Conservation (phyloP, 2,888 invertebrate species). For the Cosmorhoe ocellata region DNA sequence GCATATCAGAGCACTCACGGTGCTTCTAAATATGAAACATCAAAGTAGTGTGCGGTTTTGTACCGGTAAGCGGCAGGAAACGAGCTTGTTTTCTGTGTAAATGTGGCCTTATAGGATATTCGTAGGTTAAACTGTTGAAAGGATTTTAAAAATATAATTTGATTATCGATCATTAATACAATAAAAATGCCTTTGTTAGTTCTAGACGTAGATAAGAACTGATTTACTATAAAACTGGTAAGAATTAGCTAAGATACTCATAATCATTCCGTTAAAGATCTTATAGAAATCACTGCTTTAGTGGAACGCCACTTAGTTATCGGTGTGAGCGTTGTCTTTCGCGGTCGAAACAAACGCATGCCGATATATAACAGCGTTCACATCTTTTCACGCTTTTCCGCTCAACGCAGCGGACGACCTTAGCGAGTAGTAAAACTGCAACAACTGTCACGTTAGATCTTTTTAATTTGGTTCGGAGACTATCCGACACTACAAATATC, state of each 20-base stretch:
- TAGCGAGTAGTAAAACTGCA: background rate
- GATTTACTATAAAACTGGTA: constrained; percentile 13
- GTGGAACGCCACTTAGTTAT: no score
- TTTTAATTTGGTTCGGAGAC: constrained; percentile 44
- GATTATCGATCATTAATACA: constrained; percentile 10
- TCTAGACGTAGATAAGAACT: constrained; percentile 15
- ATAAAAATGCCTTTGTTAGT: constrained; percentile 18
- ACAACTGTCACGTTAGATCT: constrained; percentile 22
- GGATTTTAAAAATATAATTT: constrained; percentile 1
- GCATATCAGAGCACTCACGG: no score
- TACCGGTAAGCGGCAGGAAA: no score
- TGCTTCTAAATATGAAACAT: no score
- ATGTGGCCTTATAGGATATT: constrained; percentile 1
- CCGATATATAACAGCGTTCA: no score
- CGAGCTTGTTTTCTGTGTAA: constrained; percentile 6
- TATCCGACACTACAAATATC: constrained; percentile 43
- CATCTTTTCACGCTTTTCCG: no score
- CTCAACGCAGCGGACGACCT: no score
- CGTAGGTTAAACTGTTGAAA: background rate
- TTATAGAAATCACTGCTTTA: background rate
- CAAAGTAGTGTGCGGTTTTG: no score
- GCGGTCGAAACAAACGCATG: no score
- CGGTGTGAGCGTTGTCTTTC: no score
- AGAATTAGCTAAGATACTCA: constrained; percentile 3
- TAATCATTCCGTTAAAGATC: constrained; percentile 13